Evolutionary conservation across 2,797 vertebrate genomes (phyloP), one percentile per base, ranked within the genome.

Genomic region (Gymnoscopelus braueri): DNA sequence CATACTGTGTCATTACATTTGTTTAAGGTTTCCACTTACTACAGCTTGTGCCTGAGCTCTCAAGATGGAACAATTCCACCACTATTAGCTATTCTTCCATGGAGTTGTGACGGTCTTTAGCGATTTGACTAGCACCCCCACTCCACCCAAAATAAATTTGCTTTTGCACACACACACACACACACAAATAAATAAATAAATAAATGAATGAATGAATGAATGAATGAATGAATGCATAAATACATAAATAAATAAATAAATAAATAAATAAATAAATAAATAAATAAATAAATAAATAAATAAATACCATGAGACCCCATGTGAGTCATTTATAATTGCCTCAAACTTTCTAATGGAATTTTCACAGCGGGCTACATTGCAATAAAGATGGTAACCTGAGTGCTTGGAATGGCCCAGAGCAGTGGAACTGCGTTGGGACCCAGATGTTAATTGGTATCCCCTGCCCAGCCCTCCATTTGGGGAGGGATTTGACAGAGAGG

Each of bases 401-500:
- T 62, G 76, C 61, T 71, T 2, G 14, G 72, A 79, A 70, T 75
- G 69, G 82, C 81, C 86, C 51, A 67, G 75, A 82, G 85, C 76
- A 15, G 74, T 52, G 24, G 78, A 79, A 81, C 77, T 74, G 74
- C 60, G 78, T 70, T 64, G 60, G 13, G 80, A 84, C 83, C 72
- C 78, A 80, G 79, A 84, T 88, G 83, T 84, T 91, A 92, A 92
- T 89, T 91, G 85, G 78, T 63, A 74, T 79, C 68, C 74, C 70
- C 74, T 56, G 68, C 66, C 23, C 32, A 71, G 69, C 69, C 58
- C 65, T 23, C 53, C 60, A 56, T 65, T 74, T 57, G 19, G 74
- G 65, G 84, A 84, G 70, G 69, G 78, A 85, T 84, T 80, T 74
- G 63, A 84, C 39, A 39, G 39, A 71, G 78, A 87, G 73, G 39